Percentiles rank a stretch among this genome's conserved stretches.
Evolutionary conservation across 2,113 vertebrate species (phyloP).

Genomic region (Seriola quinqueradiata): DNA sequence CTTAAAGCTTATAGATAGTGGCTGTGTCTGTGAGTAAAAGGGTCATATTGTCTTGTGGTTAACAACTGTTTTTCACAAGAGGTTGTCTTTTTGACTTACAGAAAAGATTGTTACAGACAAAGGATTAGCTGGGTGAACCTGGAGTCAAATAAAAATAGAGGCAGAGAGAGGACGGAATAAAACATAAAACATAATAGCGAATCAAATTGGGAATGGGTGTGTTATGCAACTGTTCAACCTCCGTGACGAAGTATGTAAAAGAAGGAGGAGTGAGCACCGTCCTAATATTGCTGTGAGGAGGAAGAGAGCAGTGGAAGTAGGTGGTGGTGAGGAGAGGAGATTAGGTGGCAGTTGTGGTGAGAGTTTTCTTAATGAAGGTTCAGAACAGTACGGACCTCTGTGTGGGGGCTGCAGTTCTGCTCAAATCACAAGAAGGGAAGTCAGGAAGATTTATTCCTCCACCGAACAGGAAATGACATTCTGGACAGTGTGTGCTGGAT

Average conservation of each 20-base stretch:
- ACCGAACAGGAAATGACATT: slow-evolving; percentile 21
- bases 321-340: slow-evolving; percentile 42
- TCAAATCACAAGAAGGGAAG: slow-evolving; percentile 37
- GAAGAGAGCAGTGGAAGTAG: slow-evolving; percentile 49
- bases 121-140: slow-evolving; percentile 24
- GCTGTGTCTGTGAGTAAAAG: background rate
- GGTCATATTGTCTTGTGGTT: background rate
- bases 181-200: slow-evolving; percentile 29
- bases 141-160: slow-evolving; percentile 41
- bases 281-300: slow-evolving; percentile 38
- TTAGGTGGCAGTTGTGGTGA: slow-evolving; percentile 58
- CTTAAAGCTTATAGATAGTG: background rate
- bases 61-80: background rate
- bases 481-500: slow-evolving; percentile 23
- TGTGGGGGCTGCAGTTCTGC: slow-evolving; percentile 51
- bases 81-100: slow-evolving; percentile 21
- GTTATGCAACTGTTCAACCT: slow-evolving; percentile 44
- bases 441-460: slow-evolving; percentile 47
- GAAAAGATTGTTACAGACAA: slow-evolving; percentile 21
- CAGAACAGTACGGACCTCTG: slow-evolving; percentile 44
- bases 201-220: slow-evolving; percentile 16
- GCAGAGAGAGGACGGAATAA: slow-evolving; percentile 1
- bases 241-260: slow-evolving; percentile 25
- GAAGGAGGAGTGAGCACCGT: slow-evolving; percentile 30
- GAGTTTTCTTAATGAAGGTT: slow-evolving; percentile 69